A percentile compares a stretch with the other conserved stretches of the same genome.
These are phyloP conservation scores for Scotopteryx bipunctaria DNA, from an alignment of 2,888 invertebrate genomes.

Conservation along the genomic window DNA sequence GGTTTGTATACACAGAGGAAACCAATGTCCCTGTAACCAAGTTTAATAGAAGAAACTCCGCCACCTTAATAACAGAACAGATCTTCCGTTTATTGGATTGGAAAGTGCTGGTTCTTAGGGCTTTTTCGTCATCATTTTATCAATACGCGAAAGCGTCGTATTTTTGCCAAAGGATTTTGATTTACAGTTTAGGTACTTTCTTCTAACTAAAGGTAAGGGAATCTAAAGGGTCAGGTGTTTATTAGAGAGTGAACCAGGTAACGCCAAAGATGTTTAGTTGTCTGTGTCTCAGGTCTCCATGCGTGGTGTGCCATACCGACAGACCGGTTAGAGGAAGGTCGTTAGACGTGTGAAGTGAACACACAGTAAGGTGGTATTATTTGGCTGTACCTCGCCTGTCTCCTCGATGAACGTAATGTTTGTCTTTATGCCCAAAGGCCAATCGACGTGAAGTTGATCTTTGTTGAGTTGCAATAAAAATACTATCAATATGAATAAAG, in stretches of 20 bases:
- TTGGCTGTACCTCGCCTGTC: conserved; percentile 92
- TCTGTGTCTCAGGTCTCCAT: conserved; percentile 73
- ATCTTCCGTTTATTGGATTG: conserved; percentile 57
- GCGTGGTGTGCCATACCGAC: conserved; percentile 77
- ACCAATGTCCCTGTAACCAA: conserved; percentile 66
- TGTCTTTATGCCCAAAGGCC: conserved; percentile 97
- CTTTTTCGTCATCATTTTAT: conserved; percentile 20
- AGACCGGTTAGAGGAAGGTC: conserved; percentile 81
- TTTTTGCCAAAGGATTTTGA: conserved; percentile 29
- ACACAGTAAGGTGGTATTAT: conserved; percentile 72
- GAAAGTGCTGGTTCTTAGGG: conserved; percentile 50
- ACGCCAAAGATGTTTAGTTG: conserved; percentile 66
- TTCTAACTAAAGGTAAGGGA: conserved; percentile 48
- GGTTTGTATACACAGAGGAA: conserved; percentile 63
- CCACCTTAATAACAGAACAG: conserved; percentile 77
- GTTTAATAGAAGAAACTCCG: conserved; percentile 75
- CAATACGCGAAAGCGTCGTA: conserved; percentile 35
- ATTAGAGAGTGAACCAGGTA: conserved; percentile 69
- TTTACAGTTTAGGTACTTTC: conserved; percentile 31
- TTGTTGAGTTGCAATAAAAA: conserved; percentile 99
- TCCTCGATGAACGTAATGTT: conserved; percentile 97
- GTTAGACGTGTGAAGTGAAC: conserved; percentile 79
- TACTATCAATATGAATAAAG: conserved; percentile 99
- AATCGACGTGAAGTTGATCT: conserved; percentile 98
- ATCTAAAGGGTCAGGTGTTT: conserved; percentile 53